Base-by-base conservation (phyloP, 2,113 vertebrate genomes). In the Pygoscelis antarcticus region DNA sequence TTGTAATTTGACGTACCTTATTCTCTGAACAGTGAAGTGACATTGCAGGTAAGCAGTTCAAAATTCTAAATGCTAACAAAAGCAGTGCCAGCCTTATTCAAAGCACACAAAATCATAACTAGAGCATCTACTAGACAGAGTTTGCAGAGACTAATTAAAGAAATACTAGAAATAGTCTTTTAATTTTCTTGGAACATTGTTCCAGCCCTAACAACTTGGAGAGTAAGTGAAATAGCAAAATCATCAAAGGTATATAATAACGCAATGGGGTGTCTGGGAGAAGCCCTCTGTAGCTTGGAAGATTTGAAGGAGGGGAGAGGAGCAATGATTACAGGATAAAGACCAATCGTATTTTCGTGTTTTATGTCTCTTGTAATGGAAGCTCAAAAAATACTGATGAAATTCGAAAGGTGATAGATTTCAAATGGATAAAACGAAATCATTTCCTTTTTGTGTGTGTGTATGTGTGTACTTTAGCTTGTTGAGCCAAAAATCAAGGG, bases 1-100 rank as follows among this genome's bases (percentile, higher is more conserved):
- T 97, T 96, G 87, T 97, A 97, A 87, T 93, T n/a, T 88, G 80
- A 71, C 49, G 22, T 57, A 93, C 46, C 91, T 97, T 98, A 97
- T 97, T 98, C 97, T 97, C 92, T 94, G 89, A 97, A 71, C 96
- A 82, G 38, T 74, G 76, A 54, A 88, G 79, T 72, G 92, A 58
- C 54, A 1, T 49, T 93, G 77, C 49, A 78, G 40, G 51, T 92
- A 77, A 68, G 68, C 91, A 71, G 62, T 87, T 96, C 72, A 75
- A 25, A 88, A 71, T 68, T 54, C 38, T 68, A 38, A 75, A 61
- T 55, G 25, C 55, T 70, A 27, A 25, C 34, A 88, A 82, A 89
- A 95, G 23, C 26, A 90, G 20, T 52, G n/a, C 25, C 8, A 49
- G 19, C 47, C 38, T 57, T 51, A 84, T 57, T 77, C 36, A 66